Evolutionary conservation across 1,140 invertebrate genomes (phyloP).

Genomic region (Lepidostoma basale): DNA sequence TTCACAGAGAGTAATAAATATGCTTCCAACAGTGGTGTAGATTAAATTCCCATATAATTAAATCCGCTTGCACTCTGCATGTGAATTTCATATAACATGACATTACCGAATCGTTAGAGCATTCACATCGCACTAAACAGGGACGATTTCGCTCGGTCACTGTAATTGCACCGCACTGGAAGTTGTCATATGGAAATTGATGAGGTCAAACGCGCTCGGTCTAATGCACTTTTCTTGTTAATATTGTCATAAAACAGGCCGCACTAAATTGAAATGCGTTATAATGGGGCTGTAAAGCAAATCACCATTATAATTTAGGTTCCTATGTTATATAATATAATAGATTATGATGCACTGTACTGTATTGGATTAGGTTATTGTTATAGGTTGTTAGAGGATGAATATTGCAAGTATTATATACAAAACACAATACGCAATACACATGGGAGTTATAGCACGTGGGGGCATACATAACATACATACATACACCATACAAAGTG

Average conservation of each 20-base stretch:
- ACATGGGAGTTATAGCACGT: no score
- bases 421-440: no score
- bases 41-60: no score
- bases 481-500: no score
- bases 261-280: neutral
- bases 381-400: neutral
- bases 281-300: neutral
- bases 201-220: constrained; percentile 16
- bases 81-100: no score
- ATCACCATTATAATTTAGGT: neutral
- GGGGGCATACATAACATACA: no score
- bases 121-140: neutral
- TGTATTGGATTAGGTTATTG: neutral
- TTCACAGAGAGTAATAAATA: no score
- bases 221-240: constrained; percentile 29
- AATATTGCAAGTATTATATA: neutral
- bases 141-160: neutral
- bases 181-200: constrained; percentile 16
- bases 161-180: neutral
- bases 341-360: neutral
- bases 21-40: no score
- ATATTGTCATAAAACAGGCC: neutral
- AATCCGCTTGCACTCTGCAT: no score
- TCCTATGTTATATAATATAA: neutral
- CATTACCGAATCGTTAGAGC: no score